Evolutionary conservation across 2,888 invertebrate genomes (phyloP), one percentile per base, ranked within the genome.

Genomic region (Alviniconcha strummeri): DNA sequence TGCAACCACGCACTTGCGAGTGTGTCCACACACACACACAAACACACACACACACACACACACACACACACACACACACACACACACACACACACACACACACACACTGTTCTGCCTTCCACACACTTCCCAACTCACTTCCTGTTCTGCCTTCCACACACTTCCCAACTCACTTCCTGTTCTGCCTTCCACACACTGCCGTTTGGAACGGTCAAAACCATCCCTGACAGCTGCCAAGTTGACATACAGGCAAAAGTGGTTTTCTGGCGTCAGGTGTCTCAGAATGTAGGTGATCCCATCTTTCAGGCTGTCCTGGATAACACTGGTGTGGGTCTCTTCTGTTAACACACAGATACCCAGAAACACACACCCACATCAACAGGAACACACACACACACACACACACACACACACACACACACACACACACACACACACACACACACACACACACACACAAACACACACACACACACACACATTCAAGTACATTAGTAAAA

Each of bases 391-490:
- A 69, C n/a, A 69, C 69, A 69, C 69, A 69, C 69, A 69, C 69
- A 17, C n/a, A 17, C 69, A 69, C 69, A 69, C n/a, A 17, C n/a
- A 17, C 69, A 69, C 13, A 69, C 69, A 17, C n/a, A 17, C n/a
- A 17, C 69, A 17, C 69, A 17, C n/a, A 17, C 69, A 17, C 69
- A 17, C 69, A 69, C 69, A 69, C 69, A 69, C 69, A 69, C 69
- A 69, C 69, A 69, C 71, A 19, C 71, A 6, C 19, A 71, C 71
- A 71, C 0, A 71, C 19, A n/a, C 71, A n/a, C 71, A 71, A 19
- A 71, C 71, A 71, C 19, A 71, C 71, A 71, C 71, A 71, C 71
- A 71, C 19, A 71, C 71, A 71, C 71, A 71, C 19, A 71, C 71
- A 71, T 19, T 17, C 7, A 69, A 36, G 36, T 36, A 36, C 36